These are phyloP conservation scores for Podocnemis expansa DNA, from an alignment of 2,113 vertebrate species.

Conservation along the genomic window DNA sequence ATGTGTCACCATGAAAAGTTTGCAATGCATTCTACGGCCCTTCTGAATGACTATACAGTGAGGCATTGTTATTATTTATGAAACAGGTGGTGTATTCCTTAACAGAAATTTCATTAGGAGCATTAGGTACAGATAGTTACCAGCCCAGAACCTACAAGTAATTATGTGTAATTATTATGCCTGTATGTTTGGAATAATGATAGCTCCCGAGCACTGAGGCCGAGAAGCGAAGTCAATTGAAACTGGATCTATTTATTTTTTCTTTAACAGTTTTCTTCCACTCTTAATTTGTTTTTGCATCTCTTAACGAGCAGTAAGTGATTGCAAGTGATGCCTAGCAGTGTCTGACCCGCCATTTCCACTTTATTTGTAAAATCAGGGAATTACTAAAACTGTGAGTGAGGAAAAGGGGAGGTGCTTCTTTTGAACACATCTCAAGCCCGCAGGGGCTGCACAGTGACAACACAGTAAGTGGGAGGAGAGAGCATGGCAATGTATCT, in stretches of 20 bases:
- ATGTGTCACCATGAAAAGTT: neutral
- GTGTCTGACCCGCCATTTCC: accelerated
- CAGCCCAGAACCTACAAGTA: constrained; percentile 71
- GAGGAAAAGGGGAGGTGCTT: accelerated
- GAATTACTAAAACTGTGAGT: neutral
- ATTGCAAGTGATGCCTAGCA: accelerated
- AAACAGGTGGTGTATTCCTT: constrained; percentile 14
- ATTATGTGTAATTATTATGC: constrained; percentile 72
- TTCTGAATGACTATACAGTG: accelerated
- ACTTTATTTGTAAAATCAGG: neutral
- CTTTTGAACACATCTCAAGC: neutral
- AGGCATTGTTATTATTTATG: constrained; percentile 33
- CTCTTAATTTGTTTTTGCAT: neutral
- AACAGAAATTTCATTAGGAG: constrained; percentile 64
- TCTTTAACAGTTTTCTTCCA: constrained; percentile 16
- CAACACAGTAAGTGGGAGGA: neutral
- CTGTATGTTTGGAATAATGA: constrained; percentile 62
- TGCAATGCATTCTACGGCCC: neutral
- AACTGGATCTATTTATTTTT: neutral
- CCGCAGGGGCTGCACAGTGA: neutral
- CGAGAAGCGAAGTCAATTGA: constrained; percentile 40
- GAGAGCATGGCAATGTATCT: neutral
- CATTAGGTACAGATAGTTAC: constrained; percentile 61
- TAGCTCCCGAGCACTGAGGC: constrained; percentile 59
- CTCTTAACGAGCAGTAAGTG: neutral